These are phyloP conservation scores for Pampusana beccarii DNA, from an alignment of 2,113 vertebrate species.

Conservation along the genomic window DNA sequence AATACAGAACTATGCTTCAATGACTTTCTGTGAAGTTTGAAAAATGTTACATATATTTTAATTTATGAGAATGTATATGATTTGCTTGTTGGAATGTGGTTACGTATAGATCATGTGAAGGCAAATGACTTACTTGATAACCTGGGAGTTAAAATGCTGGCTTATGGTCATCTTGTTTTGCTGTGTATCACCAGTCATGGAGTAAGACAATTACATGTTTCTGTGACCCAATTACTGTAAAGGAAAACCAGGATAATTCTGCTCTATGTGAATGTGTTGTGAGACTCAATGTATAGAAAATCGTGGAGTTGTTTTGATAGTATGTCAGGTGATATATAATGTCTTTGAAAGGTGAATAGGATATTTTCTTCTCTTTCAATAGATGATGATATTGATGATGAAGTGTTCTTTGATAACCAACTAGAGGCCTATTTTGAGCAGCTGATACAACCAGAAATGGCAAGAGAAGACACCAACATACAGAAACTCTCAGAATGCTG, in stretches of 20 bases:
- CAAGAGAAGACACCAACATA: constrained; percentile 77
- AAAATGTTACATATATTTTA: neutral
- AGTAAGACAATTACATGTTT: neutral
- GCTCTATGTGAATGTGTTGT: neutral
- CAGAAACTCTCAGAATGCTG: constrained; percentile 79
- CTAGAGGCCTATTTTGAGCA: constrained; percentile 91
- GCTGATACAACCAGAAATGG: constrained; percentile 83
- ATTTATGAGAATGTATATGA: neutral
- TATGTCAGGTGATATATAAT: neutral
- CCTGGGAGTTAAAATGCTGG: neutral
- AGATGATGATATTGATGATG: constrained; percentile 89
- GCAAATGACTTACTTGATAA: neutral
- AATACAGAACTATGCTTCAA: neutral
- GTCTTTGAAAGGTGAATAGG: neutral
- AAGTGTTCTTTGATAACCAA: constrained; percentile 86
- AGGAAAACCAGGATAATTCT: neutral
- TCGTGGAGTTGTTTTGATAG: neutral
- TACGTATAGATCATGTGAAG: neutral
- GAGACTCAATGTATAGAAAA: neutral
- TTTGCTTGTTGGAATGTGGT: neutral
- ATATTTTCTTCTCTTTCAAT: constrained; percentile 1
- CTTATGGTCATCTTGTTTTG: neutral
- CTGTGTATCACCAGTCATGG: neutral
- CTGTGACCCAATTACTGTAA: neutral
- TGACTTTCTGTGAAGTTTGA: neutral